Evolutionary conservation across 2,888 invertebrate genomes (phyloP), one percentile per base, ranked within the genome.

Genomic region (Lacanobia oleracea): DNA sequence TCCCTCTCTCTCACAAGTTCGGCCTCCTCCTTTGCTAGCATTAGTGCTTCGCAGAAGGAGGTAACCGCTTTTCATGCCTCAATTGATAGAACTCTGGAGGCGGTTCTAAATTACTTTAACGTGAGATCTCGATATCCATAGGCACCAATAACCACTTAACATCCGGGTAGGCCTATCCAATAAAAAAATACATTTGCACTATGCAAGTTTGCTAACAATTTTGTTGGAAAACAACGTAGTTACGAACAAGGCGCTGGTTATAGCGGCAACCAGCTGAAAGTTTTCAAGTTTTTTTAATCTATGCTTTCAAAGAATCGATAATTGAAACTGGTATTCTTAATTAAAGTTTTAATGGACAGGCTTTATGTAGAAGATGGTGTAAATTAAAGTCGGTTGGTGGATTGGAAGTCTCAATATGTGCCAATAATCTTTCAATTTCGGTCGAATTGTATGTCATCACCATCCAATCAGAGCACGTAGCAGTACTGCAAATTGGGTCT

Each of bases 241-340:
- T 56, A 56, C n/a, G 62, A 43, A 5, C 56, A 53, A 50, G 27
- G n/a, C 56, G 51, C 18, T 45, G 53, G 56, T 45, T 56, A 63
- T 37, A 79, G 33, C 59, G 37, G 59, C 27, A 48, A 23, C 18
- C 9, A 75, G 9, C n/a, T 37, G 7, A 60, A 77, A 60, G 67
- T 76, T 71, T 40, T 6, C 0, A 64, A 45, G 21, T 7, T 51
- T 57, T 67, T 75, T 79, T n/a, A 45, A 51, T 54, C 23, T 67
- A 10, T 50, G 16, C 62, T 67, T 74, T 71, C 69, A 60, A 77
- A 59, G 45, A 64, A 75, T 69, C 75, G 37, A 68, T 73, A 56
- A 45, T 66, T 75, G 40, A 45, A 66, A 72, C 60, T 64, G 50
- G 27, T 64, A 23, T 65, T 81, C 65, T 67, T 57, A 71, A 69